These are phyloP conservation scores for Heliconius hortense DNA, from an alignment of 2,888 invertebrate genomes.

Conservation along the genomic window DNA sequence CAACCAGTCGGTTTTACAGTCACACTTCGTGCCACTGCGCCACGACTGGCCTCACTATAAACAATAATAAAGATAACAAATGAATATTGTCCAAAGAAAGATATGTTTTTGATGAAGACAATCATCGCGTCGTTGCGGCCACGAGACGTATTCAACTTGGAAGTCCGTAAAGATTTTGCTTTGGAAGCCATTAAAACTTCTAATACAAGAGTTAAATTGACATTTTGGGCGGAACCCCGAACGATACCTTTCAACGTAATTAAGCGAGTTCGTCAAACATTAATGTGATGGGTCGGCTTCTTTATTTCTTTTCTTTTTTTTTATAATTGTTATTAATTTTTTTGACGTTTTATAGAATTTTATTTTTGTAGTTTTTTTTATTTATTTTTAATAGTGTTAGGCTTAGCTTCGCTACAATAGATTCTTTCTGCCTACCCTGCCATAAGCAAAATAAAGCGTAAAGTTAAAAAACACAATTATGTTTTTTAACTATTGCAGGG, in stretches of 20 bases:
- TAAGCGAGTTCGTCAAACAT: slow-evolving; percentile 29
- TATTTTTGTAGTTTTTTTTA: not conserved
- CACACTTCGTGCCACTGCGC: no score
- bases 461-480: not conserved
- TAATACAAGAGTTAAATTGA: slow-evolving; percentile 34
- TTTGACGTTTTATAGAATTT: not conserved
- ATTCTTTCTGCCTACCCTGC: not conserved
- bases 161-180: slow-evolving; percentile 25
- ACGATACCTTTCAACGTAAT: slow-evolving; percentile 29
- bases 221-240: slow-evolving; percentile 23
- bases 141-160: slow-evolving; percentile 3
- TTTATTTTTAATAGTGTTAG: no score
- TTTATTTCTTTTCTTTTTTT: not conserved
- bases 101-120: not conserved
- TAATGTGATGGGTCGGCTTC: not conserved
- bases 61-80: no score
- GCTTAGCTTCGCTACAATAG: no score
- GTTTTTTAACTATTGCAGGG: slow-evolving; percentile 19
- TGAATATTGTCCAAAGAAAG: no score
- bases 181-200: slow-evolving; percentile 35
- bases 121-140: not conserved
- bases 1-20: no score
- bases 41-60: no score
- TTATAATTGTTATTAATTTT: not conserved
- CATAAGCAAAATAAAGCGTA: no score